Percentiles rank a stretch among this genome's conserved stretches.
phyloP scores from a whole-genome alignment of 35 echinoderm and acorn worm genomes.

The Patiria miniata region DNA sequence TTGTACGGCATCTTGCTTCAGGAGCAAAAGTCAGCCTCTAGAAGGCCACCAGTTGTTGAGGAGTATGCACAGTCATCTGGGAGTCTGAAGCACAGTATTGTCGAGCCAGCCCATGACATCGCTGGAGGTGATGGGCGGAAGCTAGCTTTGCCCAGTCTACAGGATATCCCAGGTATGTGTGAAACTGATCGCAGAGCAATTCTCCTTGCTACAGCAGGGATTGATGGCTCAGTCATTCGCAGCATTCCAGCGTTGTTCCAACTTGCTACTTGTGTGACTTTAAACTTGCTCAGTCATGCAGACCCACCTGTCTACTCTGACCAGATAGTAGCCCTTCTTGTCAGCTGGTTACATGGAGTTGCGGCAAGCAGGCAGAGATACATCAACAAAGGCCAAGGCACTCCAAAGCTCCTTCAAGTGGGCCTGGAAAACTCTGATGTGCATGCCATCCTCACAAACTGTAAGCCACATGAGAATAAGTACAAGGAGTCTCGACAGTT shows the following conservation, averaged over 20 bases:
- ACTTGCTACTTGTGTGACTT: background rate
- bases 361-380: conserved; percentile 13
- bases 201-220: background rate
- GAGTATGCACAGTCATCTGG: conserved; percentile 26
- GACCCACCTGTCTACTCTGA: background rate
- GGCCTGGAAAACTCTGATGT: background rate
- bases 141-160: background rate
- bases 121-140: background rate
- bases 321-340: conserved; percentile 36
- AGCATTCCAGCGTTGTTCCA: conserved; percentile 45
- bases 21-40: background rate
- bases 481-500: background rate
- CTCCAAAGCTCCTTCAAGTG: background rate
- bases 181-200: background rate
- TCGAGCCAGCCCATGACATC: conserved; percentile 28
- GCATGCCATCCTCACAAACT: conserved; percentile 23
- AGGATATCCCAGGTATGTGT: background rate
- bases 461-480: conserved; percentile 7
- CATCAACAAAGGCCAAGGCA: conserved; percentile 34
- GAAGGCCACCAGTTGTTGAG: conserved; percentile 10
- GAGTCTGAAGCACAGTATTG: background rate
- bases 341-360: conserved; percentile 37
- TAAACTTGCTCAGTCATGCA: conserved; percentile 47
- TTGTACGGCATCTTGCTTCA: conserved; percentile 44
- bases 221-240: background rate